phyloP scores from a whole-genome alignment of 35 echinoderm and acorn worm genomes.

The Stichopus chloronotus region DNA sequence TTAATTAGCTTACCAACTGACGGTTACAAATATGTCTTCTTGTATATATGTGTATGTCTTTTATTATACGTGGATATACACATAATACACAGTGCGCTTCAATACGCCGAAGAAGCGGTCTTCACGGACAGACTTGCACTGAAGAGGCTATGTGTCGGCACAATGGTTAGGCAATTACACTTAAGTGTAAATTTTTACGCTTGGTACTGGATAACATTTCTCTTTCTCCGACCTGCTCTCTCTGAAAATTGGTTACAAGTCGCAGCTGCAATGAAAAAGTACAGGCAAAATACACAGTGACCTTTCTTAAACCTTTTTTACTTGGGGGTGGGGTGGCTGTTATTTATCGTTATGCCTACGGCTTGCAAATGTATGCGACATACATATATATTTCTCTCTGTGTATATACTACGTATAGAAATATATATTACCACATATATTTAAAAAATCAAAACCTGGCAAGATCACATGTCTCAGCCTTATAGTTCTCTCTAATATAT shows the following conservation, averaged over 20 bases:
- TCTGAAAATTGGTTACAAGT: neutral
- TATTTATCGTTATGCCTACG: too few relatives aligned
- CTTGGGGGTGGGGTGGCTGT: too few relatives aligned
- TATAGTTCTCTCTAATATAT: too few relatives aligned
- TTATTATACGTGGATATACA: too few relatives aligned
- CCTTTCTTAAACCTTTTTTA: neutral
- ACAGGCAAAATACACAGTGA: neutral
- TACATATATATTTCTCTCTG: too few relatives aligned
- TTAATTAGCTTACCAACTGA: conserved; percentile 42
- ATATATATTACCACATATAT: too few relatives aligned
- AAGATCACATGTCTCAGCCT: too few relatives aligned
- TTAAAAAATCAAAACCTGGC: too few relatives aligned
- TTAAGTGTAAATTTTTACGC: neutral
- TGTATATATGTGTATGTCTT: too few relatives aligned
- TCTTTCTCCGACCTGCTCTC: neutral
- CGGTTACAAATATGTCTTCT: neutral
- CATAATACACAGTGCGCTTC: neutral
- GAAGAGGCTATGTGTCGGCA: neutral
- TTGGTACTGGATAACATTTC: neutral
- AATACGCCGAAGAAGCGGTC: neutral
- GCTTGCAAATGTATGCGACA: too few relatives aligned
- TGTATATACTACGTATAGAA: too few relatives aligned
- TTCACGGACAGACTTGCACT: neutral
- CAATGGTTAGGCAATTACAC: conserved; percentile 10
- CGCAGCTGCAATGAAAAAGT: neutral